A percentile compares a stretch with the other conserved stretches of the same genome.
These are phyloP conservation scores for Himalopsyche japonica DNA, from an alignment of 2,888 invertebrate genomes.

Conservation along the genomic window DNA sequence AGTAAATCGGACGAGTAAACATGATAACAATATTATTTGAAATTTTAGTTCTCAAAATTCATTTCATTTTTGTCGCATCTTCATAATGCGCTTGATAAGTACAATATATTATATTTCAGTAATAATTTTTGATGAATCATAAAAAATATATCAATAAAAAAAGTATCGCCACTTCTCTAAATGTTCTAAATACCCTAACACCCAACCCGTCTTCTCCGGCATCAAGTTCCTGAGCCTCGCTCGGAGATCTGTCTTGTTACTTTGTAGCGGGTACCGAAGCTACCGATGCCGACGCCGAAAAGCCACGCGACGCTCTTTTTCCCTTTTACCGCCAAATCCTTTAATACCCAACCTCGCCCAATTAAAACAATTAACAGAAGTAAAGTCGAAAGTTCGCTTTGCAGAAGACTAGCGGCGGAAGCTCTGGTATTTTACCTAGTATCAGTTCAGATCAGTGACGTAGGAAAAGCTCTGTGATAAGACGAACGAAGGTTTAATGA, in stretches of 20 bases:
- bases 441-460: slow-evolving; percentile 5
- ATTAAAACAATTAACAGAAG: slow-evolving; percentile 42
- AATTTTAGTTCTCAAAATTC: too few species aligned
- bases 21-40: too few species aligned
- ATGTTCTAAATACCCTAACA: neutral
- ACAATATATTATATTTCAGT: too few species aligned
- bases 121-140: too few species aligned
- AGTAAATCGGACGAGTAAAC: too few species aligned
- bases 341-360: slow-evolving; percentile 41
- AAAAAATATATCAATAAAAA: too few species aligned
- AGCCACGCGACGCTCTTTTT: slow-evolving; percentile 11
- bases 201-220: neutral
- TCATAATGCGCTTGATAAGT: too few species aligned
- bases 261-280: neutral
- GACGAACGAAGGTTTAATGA: too few species aligned
- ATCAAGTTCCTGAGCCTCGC: slow-evolving; percentile 2
- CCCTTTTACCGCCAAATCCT: slow-evolving; percentile 39
- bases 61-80: too few species aligned
- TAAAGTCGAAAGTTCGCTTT: slow-evolving; percentile 39
- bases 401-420: slow-evolving; percentile 4
- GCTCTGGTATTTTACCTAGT: slow-evolving; percentile 29
- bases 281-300: neutral
- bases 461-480: too few species aligned
- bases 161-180: neutral
- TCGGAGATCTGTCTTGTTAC: slow-evolving; percentile 35